Conservation (phyloP, 2,113 vertebrate species). For the Chrysemys picta region DNA sequence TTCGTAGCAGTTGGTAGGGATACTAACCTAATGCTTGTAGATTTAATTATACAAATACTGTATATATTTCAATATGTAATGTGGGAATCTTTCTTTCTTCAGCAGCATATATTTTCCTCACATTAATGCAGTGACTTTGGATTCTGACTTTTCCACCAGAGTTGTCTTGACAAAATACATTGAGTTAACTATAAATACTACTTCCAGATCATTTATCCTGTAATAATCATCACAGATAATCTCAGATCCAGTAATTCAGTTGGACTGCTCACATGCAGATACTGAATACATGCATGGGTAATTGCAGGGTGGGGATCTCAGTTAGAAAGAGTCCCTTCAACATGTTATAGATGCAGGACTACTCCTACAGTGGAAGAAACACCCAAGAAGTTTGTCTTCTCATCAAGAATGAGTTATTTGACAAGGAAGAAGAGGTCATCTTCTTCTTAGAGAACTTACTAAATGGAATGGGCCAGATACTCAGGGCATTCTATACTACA, state of each 20-base stretch:
- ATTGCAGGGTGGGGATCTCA: background rate
- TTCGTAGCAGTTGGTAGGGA: background rate
- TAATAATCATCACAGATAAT: background rate
- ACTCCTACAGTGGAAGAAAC: background rate
- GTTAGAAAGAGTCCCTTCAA: background rate
- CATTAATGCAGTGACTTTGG: background rate
- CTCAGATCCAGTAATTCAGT: background rate
- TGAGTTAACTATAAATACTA: background rate
- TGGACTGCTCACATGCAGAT: background rate
- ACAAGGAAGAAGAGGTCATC: background rate
- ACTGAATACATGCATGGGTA: fast-evolving
- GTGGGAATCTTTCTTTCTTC: background rate
- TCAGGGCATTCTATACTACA: background rate
- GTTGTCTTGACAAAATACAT: background rate
- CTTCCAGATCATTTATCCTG: background rate
- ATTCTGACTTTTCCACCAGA: background rate
- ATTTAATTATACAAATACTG: conserved; percentile 15
- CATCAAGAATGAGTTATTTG: no score
- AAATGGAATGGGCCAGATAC: background rate
- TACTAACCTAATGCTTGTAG: background rate
- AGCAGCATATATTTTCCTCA: background rate
- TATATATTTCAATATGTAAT: background rate
- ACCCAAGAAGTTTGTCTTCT: no score
- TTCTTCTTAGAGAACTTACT: background rate
- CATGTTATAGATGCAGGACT: background rate